Base-by-base conservation (phyloP, 2,113 vertebrate genomes). In the Pelobates fuscus region DNA sequence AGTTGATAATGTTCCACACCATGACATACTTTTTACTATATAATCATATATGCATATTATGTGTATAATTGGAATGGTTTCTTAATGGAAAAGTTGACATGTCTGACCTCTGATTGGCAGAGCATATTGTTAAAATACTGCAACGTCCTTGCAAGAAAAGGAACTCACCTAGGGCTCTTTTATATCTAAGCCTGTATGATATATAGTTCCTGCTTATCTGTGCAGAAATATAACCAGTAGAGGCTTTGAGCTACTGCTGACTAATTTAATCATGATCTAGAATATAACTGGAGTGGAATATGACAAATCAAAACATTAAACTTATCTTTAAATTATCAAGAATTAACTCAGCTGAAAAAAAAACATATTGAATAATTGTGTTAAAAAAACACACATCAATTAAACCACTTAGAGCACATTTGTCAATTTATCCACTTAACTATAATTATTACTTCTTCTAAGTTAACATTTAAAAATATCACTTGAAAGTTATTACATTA, bases 181-280 rank as follows among this genome's bases (percentile, higher is more conserved):
- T 73, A 78, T 84, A 77, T 72, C 79, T 52, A 67, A 81, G 80
- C 67, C 67, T 60, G 3, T 81, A 70, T 66, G 52, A 78, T 80
- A 52, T 74, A 29, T 62, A 82, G 44, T 78, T 69, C 79, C 79
- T 86, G 84, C 81, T 88, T 85, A 88, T 85, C 86, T 83, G 84
- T 78, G 86, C 86, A 86, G 84, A 88, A 88, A 72, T 71, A 84
- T 78, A 84, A 84, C 85, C 72, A 81, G 81, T 71, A 81, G 81
- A 86, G 84, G 83, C 87, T 88, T 80, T 86, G 80, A 88, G 86
- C 84, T 84, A 85, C 82, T 74, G 79, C 86, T 85, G 84, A 85
- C 84, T 75, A 78, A 81, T 82, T 82, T 74, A 82, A 85, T 88
- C 84, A 85, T 68, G 14, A 87, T 82, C 80, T 79, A 64, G 59